A percentile compares a stretch with the other conserved stretches of the same genome.
Evolutionary conservation across 2,888 invertebrate species (phyloP).

Genomic region (Hypomecis atomaria): DNA sequence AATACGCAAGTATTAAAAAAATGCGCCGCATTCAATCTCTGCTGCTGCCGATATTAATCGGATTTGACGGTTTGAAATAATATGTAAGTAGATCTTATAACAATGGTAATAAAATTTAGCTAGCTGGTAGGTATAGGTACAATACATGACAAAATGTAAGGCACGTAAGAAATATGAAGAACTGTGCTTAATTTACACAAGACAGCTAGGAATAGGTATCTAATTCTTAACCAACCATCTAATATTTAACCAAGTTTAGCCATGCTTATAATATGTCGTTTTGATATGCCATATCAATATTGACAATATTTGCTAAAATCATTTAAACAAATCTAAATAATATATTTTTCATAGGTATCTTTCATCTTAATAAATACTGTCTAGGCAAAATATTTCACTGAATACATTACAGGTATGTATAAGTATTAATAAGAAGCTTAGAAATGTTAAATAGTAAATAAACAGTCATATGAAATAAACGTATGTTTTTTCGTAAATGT

Average conservation of each 20-base stretch:
- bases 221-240: neutral
- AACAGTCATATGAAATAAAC: no score
- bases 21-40: no score
- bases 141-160: conserved; percentile 8
- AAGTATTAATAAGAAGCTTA: neutral
- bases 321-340: no score
- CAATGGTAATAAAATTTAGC: neutral
- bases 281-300: conserved; percentile 16
- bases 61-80: no score
- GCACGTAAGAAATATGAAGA: conserved; percentile 12
- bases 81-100: neutral
- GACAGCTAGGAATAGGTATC: neutral
- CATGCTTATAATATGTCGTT: neutral
- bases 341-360: no score
- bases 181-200: neutral
- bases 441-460: neutral
- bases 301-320: neutral
- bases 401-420: neutral
- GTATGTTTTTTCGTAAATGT: no score
- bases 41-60: no score
- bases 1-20: no score
- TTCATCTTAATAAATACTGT: neutral
- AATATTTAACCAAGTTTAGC: no score
- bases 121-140: neutral
- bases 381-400: neutral